Evolutionary conservation across 92 coral and sea anemone species (phyloP), one percentile per base, ranked within the genome.

Genomic region (Epizoanthus scotinus): DNA sequence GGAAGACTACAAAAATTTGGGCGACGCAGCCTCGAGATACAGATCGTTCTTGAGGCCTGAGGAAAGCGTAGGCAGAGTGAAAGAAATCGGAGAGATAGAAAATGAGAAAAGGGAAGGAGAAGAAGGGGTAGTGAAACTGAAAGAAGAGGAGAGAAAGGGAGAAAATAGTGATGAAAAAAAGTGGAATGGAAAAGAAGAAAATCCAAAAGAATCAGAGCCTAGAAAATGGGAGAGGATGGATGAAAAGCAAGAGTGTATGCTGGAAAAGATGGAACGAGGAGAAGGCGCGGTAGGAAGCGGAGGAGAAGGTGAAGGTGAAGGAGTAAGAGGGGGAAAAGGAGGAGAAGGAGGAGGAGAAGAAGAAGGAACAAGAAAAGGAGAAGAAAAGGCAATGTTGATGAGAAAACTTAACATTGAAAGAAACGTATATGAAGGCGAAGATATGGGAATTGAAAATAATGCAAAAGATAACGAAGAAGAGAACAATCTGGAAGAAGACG

Each of bases 1-100:
- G 62, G 40, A 49, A 25, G 44, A 52, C 63, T 52, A 71, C 62
- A 52, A 71, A 36, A 71, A 25, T 8, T 26, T 71, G 78, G 78
- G 61, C 52, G 62, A 52, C 18, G 63, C 78, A 14, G 63, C 42
- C 2, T 27, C 78, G 78, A 71, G 62, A 42, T 71, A 71, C 78
- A 50, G 42, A 24, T 28, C 61, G n/a, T 26, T 50, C 49, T 52
- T 52, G 31, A 71, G 83, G 25, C 42, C 22, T 59, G 70, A 36
- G 17, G 82, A 66, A n/a, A 20, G 58, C 7, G 34, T 13, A 13
- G 49, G 21, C 17, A n/a, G 21, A 42, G 55, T 27, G 60, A 56
- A 77, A 49, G 73, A 63, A 44, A 62, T 15, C 18, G 59, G 53
- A 26, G 15, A 8, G 24, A 24, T 47, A 31, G 73, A 62, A 63